phyloP scores from a whole-genome alignment of 2,113 vertebrate species.

The Entelurus aequoreus region DNA sequence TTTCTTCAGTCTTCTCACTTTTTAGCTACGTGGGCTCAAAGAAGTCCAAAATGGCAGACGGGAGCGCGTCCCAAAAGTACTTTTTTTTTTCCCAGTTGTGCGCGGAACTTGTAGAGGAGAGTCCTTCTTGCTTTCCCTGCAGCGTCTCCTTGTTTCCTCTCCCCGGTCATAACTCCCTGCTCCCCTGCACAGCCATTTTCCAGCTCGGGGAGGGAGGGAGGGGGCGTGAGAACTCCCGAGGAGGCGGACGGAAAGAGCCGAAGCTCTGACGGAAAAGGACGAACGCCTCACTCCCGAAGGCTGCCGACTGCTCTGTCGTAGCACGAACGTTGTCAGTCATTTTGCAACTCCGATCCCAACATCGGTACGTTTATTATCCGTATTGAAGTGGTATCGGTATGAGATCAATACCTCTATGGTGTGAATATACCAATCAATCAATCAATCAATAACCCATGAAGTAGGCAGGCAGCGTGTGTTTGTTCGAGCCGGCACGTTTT shows the following conservation, averaged over 20 bases:
- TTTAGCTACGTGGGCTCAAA: constrained; percentile 14
- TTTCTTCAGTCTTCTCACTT: constrained; percentile 44
- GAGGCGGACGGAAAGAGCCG: constrained; percentile 51
- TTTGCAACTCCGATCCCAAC: no score
- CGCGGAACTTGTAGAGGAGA: constrained; percentile 3
- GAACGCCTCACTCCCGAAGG: no score
- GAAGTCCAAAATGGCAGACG: not conserved
- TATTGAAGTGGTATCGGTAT: no score
- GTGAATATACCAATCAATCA: no score
- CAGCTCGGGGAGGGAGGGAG: constrained; percentile 53
- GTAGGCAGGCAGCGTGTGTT: no score
- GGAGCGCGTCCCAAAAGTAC: not conserved
- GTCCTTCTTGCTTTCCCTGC: constrained; percentile 8
- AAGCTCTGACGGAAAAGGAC: constrained; percentile 42
- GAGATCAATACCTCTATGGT: no score
- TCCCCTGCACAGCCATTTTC: constrained; percentile 70
- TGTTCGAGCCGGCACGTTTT: no score
- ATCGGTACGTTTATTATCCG: no score
- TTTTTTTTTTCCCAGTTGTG: not conserved
- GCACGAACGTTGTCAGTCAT: no score
- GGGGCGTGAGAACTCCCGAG: constrained; percentile 59
- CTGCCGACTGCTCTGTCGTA: no score
- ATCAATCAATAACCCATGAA: no score
- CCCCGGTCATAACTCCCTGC: constrained; percentile 52
- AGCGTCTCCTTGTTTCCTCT: constrained; percentile 45